Evolutionary conservation across 2,888 invertebrate species (phyloP).

Genomic region (Napeogenes sylphis): DNA sequence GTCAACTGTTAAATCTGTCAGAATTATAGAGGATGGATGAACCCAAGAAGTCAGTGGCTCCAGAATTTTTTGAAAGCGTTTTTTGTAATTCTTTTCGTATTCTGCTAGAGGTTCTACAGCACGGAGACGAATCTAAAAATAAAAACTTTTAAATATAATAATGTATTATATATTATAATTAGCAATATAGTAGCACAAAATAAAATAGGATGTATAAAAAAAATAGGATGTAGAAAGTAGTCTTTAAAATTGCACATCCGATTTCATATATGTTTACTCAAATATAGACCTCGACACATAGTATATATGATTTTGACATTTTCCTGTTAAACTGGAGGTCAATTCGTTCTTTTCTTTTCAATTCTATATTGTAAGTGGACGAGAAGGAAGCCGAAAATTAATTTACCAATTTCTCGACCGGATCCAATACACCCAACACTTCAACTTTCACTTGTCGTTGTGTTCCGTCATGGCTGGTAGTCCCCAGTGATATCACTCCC

Average conservation of each 20-base stretch:
- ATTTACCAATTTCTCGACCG: slow-evolving; percentile 80
- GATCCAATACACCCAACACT: slow-evolving; percentile 89
- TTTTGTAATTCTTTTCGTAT: slow-evolving; percentile 87
- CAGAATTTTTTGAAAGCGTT: slow-evolving; percentile 88
- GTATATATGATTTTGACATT: too few species aligned
- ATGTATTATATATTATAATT: too few species aligned
- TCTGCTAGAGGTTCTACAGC: slow-evolving; percentile 90
- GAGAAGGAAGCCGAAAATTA: background rate
- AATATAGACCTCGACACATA: too few species aligned
- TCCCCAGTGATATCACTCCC: slow-evolving; percentile 92
- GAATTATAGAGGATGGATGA: slow-evolving; percentile 84
- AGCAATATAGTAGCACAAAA: too few species aligned
- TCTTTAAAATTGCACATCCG: too few species aligned
- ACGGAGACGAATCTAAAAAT: slow-evolving; percentile 80
- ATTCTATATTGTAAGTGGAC: too few species aligned
- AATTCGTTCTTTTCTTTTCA: too few species aligned
- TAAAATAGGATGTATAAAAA: too few species aligned
- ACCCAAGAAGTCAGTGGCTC: slow-evolving; percentile 89
- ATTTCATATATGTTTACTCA: too few species aligned
- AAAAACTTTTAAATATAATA: background rate
- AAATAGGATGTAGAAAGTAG: too few species aligned
- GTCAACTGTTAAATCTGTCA: slow-evolving; percentile 91
- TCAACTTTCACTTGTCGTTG: slow-evolving; percentile 91
- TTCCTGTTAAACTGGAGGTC: too few species aligned
- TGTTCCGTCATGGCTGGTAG: slow-evolving; percentile 87